These are phyloP conservation scores for Lateolabrax maculatus DNA, from an alignment of 2,797 vertebrate genomes.

Conservation along the genomic window DNA sequence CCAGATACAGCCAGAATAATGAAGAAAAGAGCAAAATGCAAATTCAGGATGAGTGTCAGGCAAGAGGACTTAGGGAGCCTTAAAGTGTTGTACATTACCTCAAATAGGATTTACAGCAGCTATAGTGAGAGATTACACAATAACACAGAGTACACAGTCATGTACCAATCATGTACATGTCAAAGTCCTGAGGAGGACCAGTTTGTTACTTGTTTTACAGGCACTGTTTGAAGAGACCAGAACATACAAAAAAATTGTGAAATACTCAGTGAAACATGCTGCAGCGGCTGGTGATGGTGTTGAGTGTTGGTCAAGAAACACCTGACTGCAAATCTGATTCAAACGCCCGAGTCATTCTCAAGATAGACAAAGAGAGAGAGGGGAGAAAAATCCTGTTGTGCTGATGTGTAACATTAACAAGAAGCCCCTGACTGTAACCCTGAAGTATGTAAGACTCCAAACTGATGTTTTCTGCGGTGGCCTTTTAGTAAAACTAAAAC, in stretches of 20 bases:
- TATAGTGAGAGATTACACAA: slow-evolving; percentile 72
- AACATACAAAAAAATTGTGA: background rate
- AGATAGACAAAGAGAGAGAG: background rate
- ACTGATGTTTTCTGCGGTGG: background rate
- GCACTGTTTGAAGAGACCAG: background rate
- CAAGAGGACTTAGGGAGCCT: slow-evolving; percentile 71
- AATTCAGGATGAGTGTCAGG: slow-evolving; percentile 76
- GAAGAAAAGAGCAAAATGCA: slow-evolving; percentile 57
- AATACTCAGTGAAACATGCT: background rate
- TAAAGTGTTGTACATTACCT: slow-evolving; percentile 74
- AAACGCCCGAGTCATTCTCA: background rate
- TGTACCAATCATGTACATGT: slow-evolving; percentile 57
- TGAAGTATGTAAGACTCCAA: background rate
- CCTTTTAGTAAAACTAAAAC: background rate
- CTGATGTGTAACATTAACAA: background rate
- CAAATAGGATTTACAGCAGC: slow-evolving; percentile 78
- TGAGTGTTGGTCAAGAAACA: background rate
- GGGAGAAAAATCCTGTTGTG: background rate
- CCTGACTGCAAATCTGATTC: background rate
- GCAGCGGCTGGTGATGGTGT: background rate
- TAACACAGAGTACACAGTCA: slow-evolving; percentile 57
- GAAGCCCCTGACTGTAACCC: background rate
- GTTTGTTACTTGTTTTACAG: slow-evolving; percentile 30
- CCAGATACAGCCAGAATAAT: slow-evolving; percentile 41
- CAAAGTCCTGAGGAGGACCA: slow-evolving; percentile 56